Evolutionary conservation across 2,888 invertebrate species (phyloP), one percentile per base, ranked within the genome.

Genomic region (Campopleginae sp.): DNA sequence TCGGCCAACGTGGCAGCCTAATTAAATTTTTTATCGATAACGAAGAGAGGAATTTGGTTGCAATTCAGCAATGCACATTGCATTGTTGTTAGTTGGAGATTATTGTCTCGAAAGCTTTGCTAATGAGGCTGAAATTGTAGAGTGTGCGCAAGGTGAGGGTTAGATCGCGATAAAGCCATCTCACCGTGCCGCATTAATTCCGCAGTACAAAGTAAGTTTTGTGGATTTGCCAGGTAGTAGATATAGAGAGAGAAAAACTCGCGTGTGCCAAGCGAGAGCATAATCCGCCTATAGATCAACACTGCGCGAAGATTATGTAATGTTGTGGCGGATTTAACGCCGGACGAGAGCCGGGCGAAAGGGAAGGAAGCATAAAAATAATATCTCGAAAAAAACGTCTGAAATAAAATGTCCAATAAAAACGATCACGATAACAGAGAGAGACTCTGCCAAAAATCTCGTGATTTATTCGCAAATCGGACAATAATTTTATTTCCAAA

Each of bases 181-280:
- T 10, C 7, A 10, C 66, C 2, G 51, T 71, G 54, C 78, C 78
- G 66, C 27, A 51, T 51, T 58, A 81, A 66, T 77, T 65, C 23
- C 65, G 68, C 58, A 44, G 68, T 71, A 66, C 63, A 51, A 63
- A 63, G 51, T 76, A 58, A 71, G 48, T 68, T 14, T 42, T 70
- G 71, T 54, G 51, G 63, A 23, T 70, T 58, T 51, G 70, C 79
- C 63, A 61, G 70, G 33, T 33, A 65, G 71, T 72, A 33, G 71
- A 71, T 71, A 33, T 31, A 71, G 31, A 19, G 38, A 42, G 23
- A 46, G 31, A 63, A 38, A 51, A 66, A 84, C 48, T 84, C 80
- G 58, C 66, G 80, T 71, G 71, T 84, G 84, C 84, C 84, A 84
- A 84, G 58, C n/a, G n/a, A 46, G 65, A 74, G 58, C 58, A 51